A percentile compares a stretch with the other conserved stretches of the same genome.
These are phyloP conservation scores for Lepus europaeus DNA, from an alignment of 2,113 vertebrate species.

Conservation along the genomic window DNA sequence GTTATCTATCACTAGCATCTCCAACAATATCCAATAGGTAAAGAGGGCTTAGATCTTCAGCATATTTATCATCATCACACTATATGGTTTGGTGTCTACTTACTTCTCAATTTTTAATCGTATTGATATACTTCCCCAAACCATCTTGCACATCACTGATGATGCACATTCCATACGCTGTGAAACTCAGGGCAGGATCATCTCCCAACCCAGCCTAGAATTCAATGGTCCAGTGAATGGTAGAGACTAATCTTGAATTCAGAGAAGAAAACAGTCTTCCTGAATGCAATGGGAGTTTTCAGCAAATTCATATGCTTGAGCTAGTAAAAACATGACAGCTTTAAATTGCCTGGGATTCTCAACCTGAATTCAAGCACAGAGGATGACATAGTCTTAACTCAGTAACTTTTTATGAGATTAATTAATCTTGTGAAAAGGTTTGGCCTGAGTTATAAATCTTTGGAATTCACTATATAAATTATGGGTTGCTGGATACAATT, in stretches of 20 bases:
- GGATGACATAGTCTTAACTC: not conserved
- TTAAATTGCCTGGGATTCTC: not conserved
- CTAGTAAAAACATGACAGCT: not conserved
- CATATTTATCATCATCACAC: not conserved
- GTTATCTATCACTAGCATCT: not conserved
- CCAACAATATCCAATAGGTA: not conserved
- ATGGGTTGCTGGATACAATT: not conserved
- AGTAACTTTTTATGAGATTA: not conserved
- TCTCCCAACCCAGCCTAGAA: not conserved
- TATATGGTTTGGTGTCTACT: not conserved
- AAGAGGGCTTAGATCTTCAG: not conserved
- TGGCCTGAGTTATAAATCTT: not conserved
- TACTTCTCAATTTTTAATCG: not conserved
- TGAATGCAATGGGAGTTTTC: not conserved
- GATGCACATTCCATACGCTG: not conserved
- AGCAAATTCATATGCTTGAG: not conserved
- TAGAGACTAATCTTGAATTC: not conserved
- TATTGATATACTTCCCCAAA: not conserved
- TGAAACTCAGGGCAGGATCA: not conserved
- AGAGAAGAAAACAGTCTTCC: not conserved
- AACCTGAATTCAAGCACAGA: not conserved
- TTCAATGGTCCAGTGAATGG: not conserved
- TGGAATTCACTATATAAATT: not conserved
- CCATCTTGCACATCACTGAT: not conserved
- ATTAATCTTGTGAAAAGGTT: not conserved